Evolutionary conservation across 2,797 vertebrate species (phyloP).

Genomic region (Poecilia picta): DNA sequence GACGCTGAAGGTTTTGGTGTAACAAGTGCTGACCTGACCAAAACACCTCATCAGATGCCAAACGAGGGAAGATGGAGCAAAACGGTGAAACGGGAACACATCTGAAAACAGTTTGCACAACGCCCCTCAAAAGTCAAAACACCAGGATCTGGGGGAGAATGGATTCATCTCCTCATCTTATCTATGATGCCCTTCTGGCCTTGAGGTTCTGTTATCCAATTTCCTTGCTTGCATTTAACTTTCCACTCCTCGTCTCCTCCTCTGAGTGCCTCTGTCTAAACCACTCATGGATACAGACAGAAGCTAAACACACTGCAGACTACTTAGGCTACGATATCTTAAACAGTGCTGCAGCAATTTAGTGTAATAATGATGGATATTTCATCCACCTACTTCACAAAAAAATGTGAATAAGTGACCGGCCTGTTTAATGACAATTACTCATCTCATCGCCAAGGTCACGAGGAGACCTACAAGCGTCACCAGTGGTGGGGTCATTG

Average conservation of each 20-base stretch:
- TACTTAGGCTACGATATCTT: slow-evolving; percentile 30
- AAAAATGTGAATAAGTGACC: slow-evolving; percentile 12
- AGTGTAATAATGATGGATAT: slow-evolving; percentile 7
- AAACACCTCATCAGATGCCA: background rate
- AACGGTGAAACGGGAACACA: background rate
- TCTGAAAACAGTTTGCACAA: slow-evolving; percentile 14
- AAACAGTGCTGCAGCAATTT: slow-evolving; percentile 24
- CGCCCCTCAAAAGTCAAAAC: slow-evolving; percentile 28
- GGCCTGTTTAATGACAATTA: slow-evolving; percentile 23
- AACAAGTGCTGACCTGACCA: background rate
- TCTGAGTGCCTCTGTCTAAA: slow-evolving; percentile 1
- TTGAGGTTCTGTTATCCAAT: slow-evolving; percentile 6
- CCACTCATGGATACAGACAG: background rate
- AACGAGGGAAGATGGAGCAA: background rate
- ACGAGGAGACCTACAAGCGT: slow-evolving; percentile 24
- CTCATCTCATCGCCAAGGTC: slow-evolving; percentile 23
- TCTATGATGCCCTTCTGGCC: slow-evolving; percentile 12
- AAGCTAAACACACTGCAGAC: background rate
- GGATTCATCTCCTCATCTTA: background rate
- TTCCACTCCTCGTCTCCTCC: background rate
- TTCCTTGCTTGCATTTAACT: background rate
- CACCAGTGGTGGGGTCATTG: slow-evolving; percentile 55
- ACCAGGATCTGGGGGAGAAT: too few relatives aligned
- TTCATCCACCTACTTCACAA: background rate
- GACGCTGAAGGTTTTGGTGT: background rate